Evolutionary conservation across 2,797 vertebrate genomes (phyloP).

Genomic region (Diglossa cyanea): DNA sequence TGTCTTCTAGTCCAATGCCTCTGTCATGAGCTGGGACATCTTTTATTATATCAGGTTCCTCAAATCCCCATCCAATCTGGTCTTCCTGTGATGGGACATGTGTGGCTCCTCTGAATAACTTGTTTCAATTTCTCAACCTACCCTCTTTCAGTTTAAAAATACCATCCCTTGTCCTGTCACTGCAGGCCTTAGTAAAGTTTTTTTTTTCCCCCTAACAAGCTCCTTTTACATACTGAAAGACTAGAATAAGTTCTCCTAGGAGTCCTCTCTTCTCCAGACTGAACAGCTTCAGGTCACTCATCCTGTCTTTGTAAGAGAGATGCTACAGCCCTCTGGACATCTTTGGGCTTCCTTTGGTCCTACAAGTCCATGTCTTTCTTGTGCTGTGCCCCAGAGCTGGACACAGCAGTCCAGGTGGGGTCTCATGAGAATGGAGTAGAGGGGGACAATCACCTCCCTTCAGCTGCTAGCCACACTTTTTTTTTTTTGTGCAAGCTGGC

Average conservation of each 20-base stretch:
- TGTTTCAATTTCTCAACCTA: neutral
- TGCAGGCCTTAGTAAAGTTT: neutral
- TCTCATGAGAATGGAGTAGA: neutral
- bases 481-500: neutral
- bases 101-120: neutral
- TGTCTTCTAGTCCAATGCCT: neutral
- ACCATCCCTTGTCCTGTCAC: neutral
- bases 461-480: accelerated
- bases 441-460: neutral
- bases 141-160: neutral
- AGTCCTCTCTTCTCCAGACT: neutral
- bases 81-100: accelerated
- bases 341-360: neutral
- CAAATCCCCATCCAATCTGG: neutral
- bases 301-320: neutral
- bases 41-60: neutral
- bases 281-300: accelerated
- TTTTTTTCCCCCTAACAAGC: neutral
- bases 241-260: neutral
- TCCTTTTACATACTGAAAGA: neutral
- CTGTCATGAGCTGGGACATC: neutral
- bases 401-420: accelerated
- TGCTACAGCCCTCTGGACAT: neutral
- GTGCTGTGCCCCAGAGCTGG: neutral
- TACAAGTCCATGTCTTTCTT: neutral